Evolutionary conservation across 2,113 vertebrate species (phyloP).

Genomic region (Enhydra lutris): DNA sequence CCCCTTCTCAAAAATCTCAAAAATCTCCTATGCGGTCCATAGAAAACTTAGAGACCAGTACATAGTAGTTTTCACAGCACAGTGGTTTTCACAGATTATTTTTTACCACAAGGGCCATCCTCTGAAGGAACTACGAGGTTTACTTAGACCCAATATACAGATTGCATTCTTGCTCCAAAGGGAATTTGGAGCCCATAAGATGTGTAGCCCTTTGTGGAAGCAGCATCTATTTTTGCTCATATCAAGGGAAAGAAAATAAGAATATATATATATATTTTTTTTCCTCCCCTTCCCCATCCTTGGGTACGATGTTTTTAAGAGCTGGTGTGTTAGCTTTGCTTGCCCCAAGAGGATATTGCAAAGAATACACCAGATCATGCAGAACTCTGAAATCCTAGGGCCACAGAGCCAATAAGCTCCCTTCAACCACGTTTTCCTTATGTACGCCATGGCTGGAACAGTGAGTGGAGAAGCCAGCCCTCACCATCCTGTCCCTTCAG

Average conservation of each 20-base stretch:
- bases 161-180: neutral
- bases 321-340: neutral
- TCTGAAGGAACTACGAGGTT: slow-evolving; percentile 26
- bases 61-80: slow-evolving; percentile 45
- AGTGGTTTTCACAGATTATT: slow-evolving; percentile 4
- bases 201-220: neutral
- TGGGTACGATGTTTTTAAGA: neutral
- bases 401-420: neutral
- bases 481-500: rapidly evolving
- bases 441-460: neutral
- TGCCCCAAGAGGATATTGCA: neutral
- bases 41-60: slow-evolving; percentile 42
- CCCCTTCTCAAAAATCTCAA: neutral
- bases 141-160: neutral
- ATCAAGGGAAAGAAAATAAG: neutral
- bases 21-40: neutral
- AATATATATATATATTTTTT: neutral
- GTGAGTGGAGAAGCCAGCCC: neutral
- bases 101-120: slow-evolving; percentile 25
- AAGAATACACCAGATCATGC: neutral
- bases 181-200: neutral
- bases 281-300: neutral
- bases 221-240: neutral
- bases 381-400: neutral
- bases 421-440: neutral